Percentiles rank a stretch among this genome's conserved stretches.
phyloP scores from a whole-genome alignment of 2,797 vertebrate species.

The Acanthornis magna region DNA sequence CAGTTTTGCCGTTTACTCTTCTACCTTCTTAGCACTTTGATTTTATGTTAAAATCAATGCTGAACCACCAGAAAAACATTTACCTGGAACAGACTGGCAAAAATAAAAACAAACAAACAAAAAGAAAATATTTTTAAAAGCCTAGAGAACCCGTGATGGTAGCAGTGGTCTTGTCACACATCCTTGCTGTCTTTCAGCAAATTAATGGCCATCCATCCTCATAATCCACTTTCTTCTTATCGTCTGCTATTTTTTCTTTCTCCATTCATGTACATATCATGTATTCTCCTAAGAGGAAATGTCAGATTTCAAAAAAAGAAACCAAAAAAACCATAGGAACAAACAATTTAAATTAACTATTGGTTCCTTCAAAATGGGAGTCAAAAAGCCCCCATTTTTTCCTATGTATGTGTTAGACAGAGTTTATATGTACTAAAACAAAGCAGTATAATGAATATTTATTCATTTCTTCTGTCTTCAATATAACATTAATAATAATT shows the following conservation, averaged over 20 bases:
- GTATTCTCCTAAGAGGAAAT: neutral
- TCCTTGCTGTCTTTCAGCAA: neutral
- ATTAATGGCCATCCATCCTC: neutral
- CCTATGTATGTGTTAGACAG: neutral
- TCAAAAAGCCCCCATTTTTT: accelerated
- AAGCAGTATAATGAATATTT: neutral
- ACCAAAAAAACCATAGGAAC: neutral
- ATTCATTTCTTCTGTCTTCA: neutral
- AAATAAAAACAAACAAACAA: neutral
- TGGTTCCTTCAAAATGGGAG: neutral
- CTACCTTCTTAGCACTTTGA: neutral
- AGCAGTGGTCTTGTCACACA: neutral
- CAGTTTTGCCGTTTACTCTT: neutral
- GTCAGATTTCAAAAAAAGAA: neutral
- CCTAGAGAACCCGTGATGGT: neutral
- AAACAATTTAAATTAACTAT: neutral
- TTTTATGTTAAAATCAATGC: neutral
- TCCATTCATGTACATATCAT: neutral
- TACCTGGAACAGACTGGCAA: neutral
- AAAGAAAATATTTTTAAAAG: neutral
- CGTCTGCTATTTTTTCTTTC: neutral
- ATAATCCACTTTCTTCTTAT: neutral
- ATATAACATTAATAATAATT: neutral
- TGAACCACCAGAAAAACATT: neutral
- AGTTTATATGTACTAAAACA: neutral